Evolutionary conservation across 2,888 invertebrate species (phyloP).

Genomic region (Spilarctia lutea): DNA sequence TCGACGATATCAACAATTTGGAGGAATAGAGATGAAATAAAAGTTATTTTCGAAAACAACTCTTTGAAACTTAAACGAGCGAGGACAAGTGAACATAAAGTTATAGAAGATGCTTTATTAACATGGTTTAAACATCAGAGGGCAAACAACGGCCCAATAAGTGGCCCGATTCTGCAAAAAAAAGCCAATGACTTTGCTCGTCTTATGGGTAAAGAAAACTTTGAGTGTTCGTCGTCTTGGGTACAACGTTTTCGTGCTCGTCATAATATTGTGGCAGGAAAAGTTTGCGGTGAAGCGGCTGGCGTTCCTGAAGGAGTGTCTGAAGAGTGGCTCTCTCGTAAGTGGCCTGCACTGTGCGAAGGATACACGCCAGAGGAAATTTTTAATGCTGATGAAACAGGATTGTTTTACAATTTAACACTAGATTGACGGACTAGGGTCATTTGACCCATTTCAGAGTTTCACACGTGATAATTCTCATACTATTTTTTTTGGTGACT

Average conservation of each 20-base stretch:
- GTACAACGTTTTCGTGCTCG: conserved; percentile 49
- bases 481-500: too few species aligned
- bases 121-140: conserved; percentile 50
- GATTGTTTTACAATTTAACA: conserved; percentile 50
- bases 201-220: not conserved
- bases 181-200: conserved; percentile 7
- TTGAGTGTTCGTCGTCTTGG: conserved; percentile 32
- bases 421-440: too few species aligned
- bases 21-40: conserved; percentile 50
- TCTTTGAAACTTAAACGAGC: conserved; percentile 50
- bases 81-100: conserved; percentile 46
- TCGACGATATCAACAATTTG: conserved; percentile 50
- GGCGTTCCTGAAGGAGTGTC: conserved; percentile 40
- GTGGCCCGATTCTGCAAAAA: conserved; percentile 22
- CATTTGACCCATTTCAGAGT: too few species aligned
- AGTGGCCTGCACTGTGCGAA: conserved; percentile 48
- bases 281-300: conserved; percentile 53
- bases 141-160: conserved; percentile 38
- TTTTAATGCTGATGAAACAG: conserved; percentile 55
- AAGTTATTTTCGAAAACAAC: conserved; percentile 35
- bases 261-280: conserved; percentile 51
- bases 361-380: conserved; percentile 45
- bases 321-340: conserved; percentile 43
- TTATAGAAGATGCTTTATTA: conserved; percentile 47
- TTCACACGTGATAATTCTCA: too few species aligned